Evolutionary conservation across 2,113 vertebrate genomes (phyloP), one percentile per base, ranked within the genome.

Genomic region (Ariopsis seemanni): DNA sequence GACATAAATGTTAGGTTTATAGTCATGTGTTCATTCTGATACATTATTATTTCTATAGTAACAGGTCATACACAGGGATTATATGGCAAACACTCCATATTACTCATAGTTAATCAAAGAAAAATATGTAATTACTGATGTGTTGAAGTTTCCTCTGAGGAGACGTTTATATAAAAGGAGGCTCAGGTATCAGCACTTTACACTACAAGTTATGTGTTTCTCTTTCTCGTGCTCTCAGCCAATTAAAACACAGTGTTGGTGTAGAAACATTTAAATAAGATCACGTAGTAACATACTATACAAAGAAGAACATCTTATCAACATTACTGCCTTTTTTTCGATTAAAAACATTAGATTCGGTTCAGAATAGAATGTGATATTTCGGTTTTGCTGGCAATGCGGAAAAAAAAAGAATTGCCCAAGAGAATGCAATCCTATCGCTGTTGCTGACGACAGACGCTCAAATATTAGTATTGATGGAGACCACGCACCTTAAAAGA

Each of bases 401-500:
- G 0, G 42, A 75, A 34, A 42, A 62, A 62, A 42, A 82, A 10
- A n/a, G 10, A 82, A 82, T 60, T 25, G 11, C 58, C 9, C 34
- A 82, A 62, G 79, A 82, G 79, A 82, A 62, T 50, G 17, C 14
- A 60, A 58, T 55, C 12, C 77, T 10, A 82, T 79, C 72, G 57
- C 82, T 55, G 80, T 48, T 42, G 50, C 55, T 67, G 27, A 86
- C 22, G n/a, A 82, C 63, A 72, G 52, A 18, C 27, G 5, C 14
- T 52, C 48, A 27, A 88, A 89, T 84, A 89, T 87, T 79, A 83
- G 65, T 60, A 80, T 25, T 82, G 87, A 75, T 85, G 67, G 20
- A 53, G 15, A n/a, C 9, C 8, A 75, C 80, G 58, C 85, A 86
- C 75, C 85, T 58, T 57, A 53, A 86, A 78, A 85, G 10, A 55